Base-by-base conservation (phyloP, 30 jellyfish, hydroid and myxozoan species). In the Nemopilema nomurai region DNA sequence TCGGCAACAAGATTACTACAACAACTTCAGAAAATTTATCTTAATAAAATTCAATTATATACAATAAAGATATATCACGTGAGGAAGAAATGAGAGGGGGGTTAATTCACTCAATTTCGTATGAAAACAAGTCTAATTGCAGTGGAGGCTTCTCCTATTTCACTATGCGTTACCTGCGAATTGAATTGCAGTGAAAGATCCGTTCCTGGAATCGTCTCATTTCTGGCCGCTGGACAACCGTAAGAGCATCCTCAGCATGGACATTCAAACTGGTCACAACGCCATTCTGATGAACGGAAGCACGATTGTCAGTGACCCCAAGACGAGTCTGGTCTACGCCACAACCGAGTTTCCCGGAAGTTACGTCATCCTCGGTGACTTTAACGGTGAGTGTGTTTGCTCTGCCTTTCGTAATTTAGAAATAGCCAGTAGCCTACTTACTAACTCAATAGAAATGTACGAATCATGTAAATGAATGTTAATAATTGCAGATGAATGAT, bases 141-240 rank as follows among this genome's bases (percentile, higher is more conserved):
- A 9, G 16, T 4, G 19, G 73, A 27, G 29, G 4, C 16, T 18
- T 63, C 25, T 63, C 73, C 1, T 63, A 20, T 20, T 18, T 8
- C n/a, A n/a, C n/a, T n/a, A 16, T n/a, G n/a, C n/a, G n/a, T n/a
- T n/a, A n/a, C n/a, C n/a, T n/a, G n/a, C n/a, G n/a, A n/a, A n/a
- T n/a, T n/a, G n/a, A n/a, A n/a, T n/a, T n/a, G 65, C 88, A 95
- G 99, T 96, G 73, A 87, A 74, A 74, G 97, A 90, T 53, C 99
- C 99, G 4, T 95, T 95, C 86, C 73, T 90, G 30, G 97, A 90
- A 41, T 96, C 97, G 32, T 74, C 97, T 18, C 99, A 95, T 72
- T 95, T 62, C 80, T 95, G 99, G 99, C 99, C 99, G 25, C 69
- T 95, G 67, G 97, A 95, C 13, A 64, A 80, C 31, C 91, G 63